Base-by-base conservation (phyloP, 1,140 invertebrate species). In the Zophobas morio region DNA sequence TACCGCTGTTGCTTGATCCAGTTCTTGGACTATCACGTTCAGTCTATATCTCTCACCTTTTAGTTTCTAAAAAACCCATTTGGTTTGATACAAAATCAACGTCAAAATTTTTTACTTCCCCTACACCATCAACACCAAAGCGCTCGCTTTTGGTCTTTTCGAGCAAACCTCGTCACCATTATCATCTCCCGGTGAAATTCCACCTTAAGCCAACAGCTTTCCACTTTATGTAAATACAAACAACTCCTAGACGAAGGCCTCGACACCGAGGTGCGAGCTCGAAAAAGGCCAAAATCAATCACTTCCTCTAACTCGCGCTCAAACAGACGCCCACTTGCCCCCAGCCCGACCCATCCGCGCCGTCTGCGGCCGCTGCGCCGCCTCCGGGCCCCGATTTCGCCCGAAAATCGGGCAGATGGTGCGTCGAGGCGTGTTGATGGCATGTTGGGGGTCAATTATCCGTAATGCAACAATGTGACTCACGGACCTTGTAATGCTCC, bases 1-100 rank as follows among this genome's bases (percentile, higher is more conserved):
- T 37, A 94, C 88, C 37, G 91, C 90, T 36, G 92, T 90, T 1
- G 96, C 92, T 83, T 91, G 90, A 83, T 93, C 92, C 81, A 99
- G 88, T 88, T 99, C 97, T 74, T 93, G 91, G 56, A 98, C 93
- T 54, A 98, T 92, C 79, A 98, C 90, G 81, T 91, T 93, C 82
- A 98, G 93, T 72, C 96, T 91, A 89, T 98, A 98, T 40, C 96
- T 90, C 86, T 95, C 93, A 75, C 90, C 90, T 87, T 95, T 96
- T 75, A 94, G 89, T 83, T 91, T 92, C 95, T 96, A 86, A 20
- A 20, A 20, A 20, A 20, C 20, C 20, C 20, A 20, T 20, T 20
- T 20, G 20, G 20, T 20, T 20, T 20, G 20, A 20, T 20, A 20
- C 20, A 20, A 20, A 20, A 20, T 20, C 20, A 20, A 20, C 1